These are phyloP conservation scores for Scaptodrosophila lebanonensis DNA, from an alignment of 1,140 invertebrate species.

Conservation along the genomic window DNA sequence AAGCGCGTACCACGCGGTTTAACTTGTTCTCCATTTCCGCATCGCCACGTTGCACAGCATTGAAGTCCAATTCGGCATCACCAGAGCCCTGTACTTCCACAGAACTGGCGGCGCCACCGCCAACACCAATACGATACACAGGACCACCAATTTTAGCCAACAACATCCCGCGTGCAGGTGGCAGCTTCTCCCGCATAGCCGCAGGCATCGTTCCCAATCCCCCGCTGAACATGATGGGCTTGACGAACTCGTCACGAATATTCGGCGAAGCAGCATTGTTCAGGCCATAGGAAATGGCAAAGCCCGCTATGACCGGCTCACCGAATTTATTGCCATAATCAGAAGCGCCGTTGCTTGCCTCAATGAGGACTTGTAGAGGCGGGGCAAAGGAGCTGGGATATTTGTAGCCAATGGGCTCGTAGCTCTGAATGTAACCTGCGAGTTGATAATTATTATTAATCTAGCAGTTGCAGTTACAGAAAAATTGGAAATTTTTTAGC, in stretches of 20 bases:
- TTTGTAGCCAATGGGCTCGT: conserved; percentile 86
- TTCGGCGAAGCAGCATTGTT: conserved; percentile 79
- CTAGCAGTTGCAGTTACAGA: no score
- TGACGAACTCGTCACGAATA: conserved; percentile 93
- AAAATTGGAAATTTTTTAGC: no score
- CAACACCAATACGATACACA: conserved; percentile 97
- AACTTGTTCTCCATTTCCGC: conserved; percentile 99
- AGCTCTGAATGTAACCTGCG: conserved; percentile 86
- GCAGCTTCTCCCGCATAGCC: conserved; percentile 47
- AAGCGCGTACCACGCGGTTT: conserved; percentile 94
- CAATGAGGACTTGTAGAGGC: conserved; percentile 91
- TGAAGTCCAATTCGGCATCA: conserved; percentile 92
- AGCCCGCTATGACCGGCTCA: conserved; percentile 94
- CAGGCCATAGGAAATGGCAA: conserved; percentile 93
- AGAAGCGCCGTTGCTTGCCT: conserved; percentile 98
- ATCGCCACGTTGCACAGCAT: conserved; percentile 97
- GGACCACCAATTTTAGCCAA: conserved; percentile 97
- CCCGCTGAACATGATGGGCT: conserved; percentile 99
- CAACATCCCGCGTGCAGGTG: conserved; percentile 81
- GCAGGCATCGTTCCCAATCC: conserved; percentile 90
- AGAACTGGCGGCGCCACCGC: conserved; percentile 96
- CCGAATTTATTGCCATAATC: conserved; percentile 99
- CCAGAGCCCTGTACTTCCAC: conserved; percentile 94
- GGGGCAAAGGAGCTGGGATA: conserved; percentile 95
- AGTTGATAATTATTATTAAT: no score